These are phyloP conservation scores for Liodrosophila aerea DNA, from an alignment of 2,888 invertebrate species.

Conservation along the genomic window DNA sequence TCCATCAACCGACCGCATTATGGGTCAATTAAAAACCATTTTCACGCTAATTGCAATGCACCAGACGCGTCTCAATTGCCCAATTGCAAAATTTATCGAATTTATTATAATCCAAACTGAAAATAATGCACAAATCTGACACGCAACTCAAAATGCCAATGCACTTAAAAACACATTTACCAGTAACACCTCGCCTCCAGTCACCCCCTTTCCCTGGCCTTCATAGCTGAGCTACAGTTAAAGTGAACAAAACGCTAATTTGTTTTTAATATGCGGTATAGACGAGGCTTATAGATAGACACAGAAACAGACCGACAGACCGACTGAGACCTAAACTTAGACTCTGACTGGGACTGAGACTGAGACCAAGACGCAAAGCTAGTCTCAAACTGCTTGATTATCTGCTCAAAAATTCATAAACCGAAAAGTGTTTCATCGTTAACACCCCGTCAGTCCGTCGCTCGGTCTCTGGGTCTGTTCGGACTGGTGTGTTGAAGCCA, in stretches of 20 bases:
- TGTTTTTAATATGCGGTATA: conserved; percentile 68
- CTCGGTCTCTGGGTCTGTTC: too few species aligned
- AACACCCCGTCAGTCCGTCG: conserved; percentile 54
- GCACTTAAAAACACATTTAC: conserved; percentile 63
- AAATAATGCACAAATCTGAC: conserved; percentile 36
- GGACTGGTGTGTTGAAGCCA: conserved; percentile 7
- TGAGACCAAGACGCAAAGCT: neutral
- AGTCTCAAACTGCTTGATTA: conserved; percentile 53
- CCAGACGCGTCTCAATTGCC: conserved; percentile 14
- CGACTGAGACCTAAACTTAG: too few species aligned
- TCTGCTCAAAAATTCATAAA: conserved; percentile 65
- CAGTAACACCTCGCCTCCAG: too few species aligned
- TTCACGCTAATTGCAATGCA: conserved; percentile 58
- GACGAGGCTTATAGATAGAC: conserved; percentile 14
- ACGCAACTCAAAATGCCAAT: conserved; percentile 24
- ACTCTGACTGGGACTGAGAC: neutral
- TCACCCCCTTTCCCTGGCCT: neutral
- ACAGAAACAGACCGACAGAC: conserved; percentile 7
- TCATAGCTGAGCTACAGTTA: conserved; percentile 3
- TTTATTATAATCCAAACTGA: conserved; percentile 37
- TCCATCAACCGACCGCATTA: conserved; percentile 48
- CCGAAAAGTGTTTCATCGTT: conserved; percentile 73
- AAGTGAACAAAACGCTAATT: conserved; percentile 62
- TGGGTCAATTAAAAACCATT: conserved; percentile 76
- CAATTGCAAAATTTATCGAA: conserved; percentile 44